These are phyloP conservation scores for Coendou prehensilis DNA, from an alignment of 2,797 vertebrate genomes.

Conservation along the genomic window DNA sequence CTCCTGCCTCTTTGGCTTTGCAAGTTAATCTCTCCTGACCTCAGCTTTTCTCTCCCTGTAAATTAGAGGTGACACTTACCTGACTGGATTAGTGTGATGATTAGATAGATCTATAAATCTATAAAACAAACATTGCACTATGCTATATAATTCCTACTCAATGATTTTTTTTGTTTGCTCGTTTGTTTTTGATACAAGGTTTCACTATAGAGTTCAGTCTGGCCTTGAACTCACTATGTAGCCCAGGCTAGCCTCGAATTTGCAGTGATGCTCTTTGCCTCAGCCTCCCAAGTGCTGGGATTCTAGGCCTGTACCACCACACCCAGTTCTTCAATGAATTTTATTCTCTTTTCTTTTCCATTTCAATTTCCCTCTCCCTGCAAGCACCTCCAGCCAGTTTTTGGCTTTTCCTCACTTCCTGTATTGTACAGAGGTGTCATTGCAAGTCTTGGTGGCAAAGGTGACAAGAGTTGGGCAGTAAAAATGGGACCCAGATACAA, in stretches of 20 bases:
- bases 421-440: background rate
- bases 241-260: background rate
- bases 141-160: background rate
- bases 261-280: background rate
- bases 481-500: background rate
- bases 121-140: background rate
- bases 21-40: background rate
- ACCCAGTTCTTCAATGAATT: background rate
- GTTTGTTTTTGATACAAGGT: too few relatives aligned
- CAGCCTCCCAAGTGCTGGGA: background rate
- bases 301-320: background rate
- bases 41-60: background rate
- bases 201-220: background rate
- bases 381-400: background rate
- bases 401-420: background rate
- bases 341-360: background rate
- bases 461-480: background rate
- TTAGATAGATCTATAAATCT: background rate
- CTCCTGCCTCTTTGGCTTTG: background rate
- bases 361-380: background rate
- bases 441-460: background rate
- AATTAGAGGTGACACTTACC: background rate
- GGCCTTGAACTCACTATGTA: background rate
- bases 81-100: background rate
- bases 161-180: background rate